Base-by-base conservation (phyloP, 37 sponge, comb jelly and placozoan species). In the Lycopodina hypogea region DNA sequence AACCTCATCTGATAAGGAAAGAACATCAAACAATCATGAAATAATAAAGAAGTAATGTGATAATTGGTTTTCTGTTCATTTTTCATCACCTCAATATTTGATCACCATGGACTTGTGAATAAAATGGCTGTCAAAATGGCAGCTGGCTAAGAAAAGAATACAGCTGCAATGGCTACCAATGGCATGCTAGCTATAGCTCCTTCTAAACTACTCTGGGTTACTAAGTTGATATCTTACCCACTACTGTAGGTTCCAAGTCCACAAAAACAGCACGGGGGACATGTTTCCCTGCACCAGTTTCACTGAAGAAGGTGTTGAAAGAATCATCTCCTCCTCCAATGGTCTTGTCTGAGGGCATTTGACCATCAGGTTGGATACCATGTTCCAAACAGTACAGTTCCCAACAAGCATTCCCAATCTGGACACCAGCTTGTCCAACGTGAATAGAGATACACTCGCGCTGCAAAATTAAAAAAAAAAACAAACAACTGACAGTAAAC, bases 371-470 rank as follows among this genome's bases (percentile, higher is more conserved):
- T 81, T 98, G 94, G 68, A 98, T 98, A 19, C 99, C 99, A 63
- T 98, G 99, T 81, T 98, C 99, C 68, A 98, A 68, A 56, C 99
- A 98, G 90, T 95, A 98, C 59, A 98, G 91, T 75, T 98, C 99
- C 99, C 99, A 98, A 76, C 99, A 98, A 42, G 96, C 96, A 81
- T 98, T 98, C 42, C 99, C 99, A 45, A 98, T 98, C 75, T 98
- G 99, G 57, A 95, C 96, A 36, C 99, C 99, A 45, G 99, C 99
- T 78, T 98, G 99, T 51, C 99, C 99, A 71, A 98, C 90, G 81
- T 98, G 99, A 53, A 98, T 71, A 78, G 96, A 95, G 60, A 97
- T 93, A 77, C 90, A 89, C 83, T 97, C 99, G 61, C 99, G 99
- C 99, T 88, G 62, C 8, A 62, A 26, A 41, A 15, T 29, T 35